Evolutionary conservation across 2,113 vertebrate species (phyloP).

Genomic region (Chaetops frenatus): DNA sequence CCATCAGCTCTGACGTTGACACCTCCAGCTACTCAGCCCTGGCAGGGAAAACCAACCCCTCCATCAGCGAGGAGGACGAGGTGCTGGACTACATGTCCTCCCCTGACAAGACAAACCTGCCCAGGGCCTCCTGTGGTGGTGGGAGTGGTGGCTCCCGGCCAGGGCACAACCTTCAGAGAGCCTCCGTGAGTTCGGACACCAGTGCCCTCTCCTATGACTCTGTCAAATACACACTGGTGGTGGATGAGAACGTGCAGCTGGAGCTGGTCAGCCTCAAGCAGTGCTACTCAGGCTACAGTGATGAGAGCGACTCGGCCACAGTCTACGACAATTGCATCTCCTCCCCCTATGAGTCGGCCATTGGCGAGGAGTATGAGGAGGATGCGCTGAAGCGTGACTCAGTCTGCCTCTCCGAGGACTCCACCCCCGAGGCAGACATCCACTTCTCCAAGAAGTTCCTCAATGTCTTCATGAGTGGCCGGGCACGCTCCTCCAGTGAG

Average conservation of each 20-base stretch:
- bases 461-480: constrained; percentile 96
- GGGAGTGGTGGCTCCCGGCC: constrained; percentile 55
- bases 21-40: constrained; percentile 80
- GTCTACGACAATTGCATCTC: constrained; percentile 95
- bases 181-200: constrained; percentile 89
- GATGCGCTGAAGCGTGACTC: constrained; percentile 79
- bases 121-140: constrained; percentile 51
- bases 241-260: constrained; percentile 92
- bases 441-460: constrained; percentile 97
- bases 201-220: constrained; percentile 95
- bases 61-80: constrained; percentile 90
- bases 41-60: constrained; percentile 82
- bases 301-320: constrained; percentile 92
- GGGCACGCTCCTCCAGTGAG: constrained; percentile 94
- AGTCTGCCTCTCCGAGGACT: constrained; percentile 86
- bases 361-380: constrained; percentile 91
- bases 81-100: constrained; percentile 78
- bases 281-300: constrained; percentile 92
- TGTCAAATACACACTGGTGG: constrained; percentile 95
- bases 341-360: constrained; percentile 90
- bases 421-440: constrained; percentile 85
- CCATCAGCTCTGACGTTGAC: constrained; percentile 88
- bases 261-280: constrained; percentile 92
- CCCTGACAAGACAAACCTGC: constrained; percentile 57
- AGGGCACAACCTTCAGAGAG: constrained; percentile 66